Conservation (phyloP, 2,888 invertebrate genomes). For the Trichopoda pennipes region DNA sequence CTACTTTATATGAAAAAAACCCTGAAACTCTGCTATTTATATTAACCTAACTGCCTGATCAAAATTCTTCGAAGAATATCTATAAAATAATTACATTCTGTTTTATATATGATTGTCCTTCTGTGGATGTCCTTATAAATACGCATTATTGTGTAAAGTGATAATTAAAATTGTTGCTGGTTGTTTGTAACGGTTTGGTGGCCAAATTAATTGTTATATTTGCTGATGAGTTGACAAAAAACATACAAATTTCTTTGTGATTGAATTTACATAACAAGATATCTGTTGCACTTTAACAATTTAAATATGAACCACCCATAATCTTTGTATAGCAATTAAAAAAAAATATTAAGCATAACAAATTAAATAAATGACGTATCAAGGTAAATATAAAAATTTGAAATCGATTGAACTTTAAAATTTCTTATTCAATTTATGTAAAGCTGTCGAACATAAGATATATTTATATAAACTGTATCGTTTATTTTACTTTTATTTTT, state of each 20-base stretch:
- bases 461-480: no score
- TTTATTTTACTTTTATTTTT: no score
- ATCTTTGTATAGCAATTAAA: no score
- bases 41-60: not conserved
- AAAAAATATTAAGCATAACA: no score
- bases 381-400: constrained; percentile 37
- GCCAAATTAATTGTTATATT: constrained; percentile 14
- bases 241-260: constrained; percentile 14
- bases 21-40: not conserved
- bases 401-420: no score
- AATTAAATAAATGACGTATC: constrained; percentile 10
- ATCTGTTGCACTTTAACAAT: not conserved
- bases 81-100: no score
- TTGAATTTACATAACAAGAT: not conserved
- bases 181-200: not conserved
- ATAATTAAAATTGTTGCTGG: constrained; percentile 46
- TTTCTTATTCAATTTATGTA: no score
- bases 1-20: no score
- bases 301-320: not conserved
- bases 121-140: constrained; percentile 6
- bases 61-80: no score
- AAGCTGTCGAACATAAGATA: no score
- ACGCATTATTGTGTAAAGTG: constrained; percentile 40
- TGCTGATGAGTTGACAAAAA: constrained; percentile 32
- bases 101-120: not conserved